phyloP scores from a whole-genome alignment of 2,888 invertebrate species.

The Eustalomyia histrio region DNA sequence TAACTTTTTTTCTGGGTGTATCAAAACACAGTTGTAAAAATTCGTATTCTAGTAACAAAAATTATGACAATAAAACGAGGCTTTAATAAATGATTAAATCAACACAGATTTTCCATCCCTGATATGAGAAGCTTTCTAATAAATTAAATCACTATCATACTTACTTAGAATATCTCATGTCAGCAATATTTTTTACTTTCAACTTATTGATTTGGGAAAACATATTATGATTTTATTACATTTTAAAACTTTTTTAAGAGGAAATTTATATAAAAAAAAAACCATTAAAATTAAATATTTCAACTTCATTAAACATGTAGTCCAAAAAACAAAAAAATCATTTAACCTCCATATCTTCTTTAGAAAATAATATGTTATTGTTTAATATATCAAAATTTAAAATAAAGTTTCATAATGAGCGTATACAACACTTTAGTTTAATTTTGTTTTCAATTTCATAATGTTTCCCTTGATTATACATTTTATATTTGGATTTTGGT shows the following conservation, averaged over 20 bases:
- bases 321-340: neutral
- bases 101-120: too few species aligned
- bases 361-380: constrained; percentile 29
- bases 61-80: too few species aligned
- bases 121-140: too few species aligned
- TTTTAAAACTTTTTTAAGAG: constrained; percentile 33
- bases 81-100: too few species aligned
- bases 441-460: constrained; percentile 44
- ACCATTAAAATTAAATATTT: constrained; percentile 30
- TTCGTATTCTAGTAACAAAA: too few species aligned
- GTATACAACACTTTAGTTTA: constrained; percentile 47
- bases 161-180: too few species aligned
- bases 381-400: constrained; percentile 23
- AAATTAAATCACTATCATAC: too few species aligned
- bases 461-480: constrained; percentile 37
- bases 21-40: too few species aligned
- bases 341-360: constrained; percentile 13
- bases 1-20: too few species aligned
- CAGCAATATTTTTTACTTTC: too few species aligned
- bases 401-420: constrained; percentile 24
- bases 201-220: too few species aligned
- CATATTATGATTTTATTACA: too few species aligned
- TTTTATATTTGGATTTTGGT: constrained; percentile 26
- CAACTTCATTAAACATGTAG: neutral
- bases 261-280: constrained; percentile 27